These are phyloP conservation scores for Drosophila sulfurigaster DNA, from an alignment of 1,140 invertebrate genomes.

Conservation along the genomic window DNA sequence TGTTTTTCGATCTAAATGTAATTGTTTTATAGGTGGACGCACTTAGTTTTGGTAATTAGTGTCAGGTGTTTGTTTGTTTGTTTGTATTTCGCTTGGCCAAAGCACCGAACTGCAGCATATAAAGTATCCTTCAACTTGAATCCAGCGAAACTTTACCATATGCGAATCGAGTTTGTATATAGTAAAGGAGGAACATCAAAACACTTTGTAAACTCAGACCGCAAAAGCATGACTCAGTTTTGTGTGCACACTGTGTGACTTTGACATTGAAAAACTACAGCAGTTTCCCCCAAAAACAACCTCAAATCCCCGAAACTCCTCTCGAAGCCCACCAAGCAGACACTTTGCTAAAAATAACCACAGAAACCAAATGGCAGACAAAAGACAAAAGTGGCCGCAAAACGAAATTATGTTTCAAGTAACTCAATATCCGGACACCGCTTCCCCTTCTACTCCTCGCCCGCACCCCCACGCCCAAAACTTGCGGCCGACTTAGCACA, in stretches of 20 bases:
- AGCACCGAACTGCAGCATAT: neutral
- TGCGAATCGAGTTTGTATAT: too few species aligned
- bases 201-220: conserved; percentile 40
- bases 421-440: conserved; percentile 65
- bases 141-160: conserved; percentile 13
- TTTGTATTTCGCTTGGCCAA: conserved; percentile 3
- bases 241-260: conserved; percentile 46
- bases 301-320: conserved; percentile 7
- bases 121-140: conserved; percentile 17
- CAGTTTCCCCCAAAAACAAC: conserved; percentile 4
- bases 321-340: conserved; percentile 1
- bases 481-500: conserved; percentile 10
- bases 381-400: conserved; percentile 62
- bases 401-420: conserved; percentile 79
- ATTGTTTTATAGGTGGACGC: conserved; percentile 48
- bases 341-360: conserved; percentile 68
- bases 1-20: conserved; percentile 49
- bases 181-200: conserved; percentile 17
- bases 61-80: conserved; percentile 62
- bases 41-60: conserved; percentile 57
- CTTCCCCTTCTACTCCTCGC: neutral
- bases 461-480: neutral
- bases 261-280: conserved; percentile 79
- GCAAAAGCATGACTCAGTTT: conserved; percentile 60
- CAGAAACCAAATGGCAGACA: conserved; percentile 58